phyloP scores from a whole-genome alignment of 2,113 vertebrate species.

The Thalassoma bifasciatum region DNA sequence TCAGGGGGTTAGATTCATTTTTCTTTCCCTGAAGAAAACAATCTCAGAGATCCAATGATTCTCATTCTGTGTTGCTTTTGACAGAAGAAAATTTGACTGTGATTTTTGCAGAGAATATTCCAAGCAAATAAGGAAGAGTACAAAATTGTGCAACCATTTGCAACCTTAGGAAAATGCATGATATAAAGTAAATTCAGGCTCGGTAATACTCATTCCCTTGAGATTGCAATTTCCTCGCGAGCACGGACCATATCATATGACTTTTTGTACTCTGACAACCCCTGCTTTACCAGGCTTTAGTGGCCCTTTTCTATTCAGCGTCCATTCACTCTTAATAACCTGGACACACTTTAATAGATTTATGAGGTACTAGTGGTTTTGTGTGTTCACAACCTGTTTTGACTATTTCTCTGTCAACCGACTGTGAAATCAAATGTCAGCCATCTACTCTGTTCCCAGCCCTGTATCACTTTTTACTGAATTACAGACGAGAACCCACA shows the following conservation, averaged over 20 bases:
- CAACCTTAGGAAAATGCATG: not conserved
- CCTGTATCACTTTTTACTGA: not conserved
- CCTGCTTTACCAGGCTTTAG: not conserved
- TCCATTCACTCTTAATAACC: not conserved
- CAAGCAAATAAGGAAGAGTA: slow-evolving; percentile 1
- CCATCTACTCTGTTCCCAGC: no score
- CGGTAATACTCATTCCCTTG: slow-evolving; percentile 10
- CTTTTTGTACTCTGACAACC: not conserved
- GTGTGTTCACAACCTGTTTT: not conserved
- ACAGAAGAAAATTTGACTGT: slow-evolving; percentile 7
- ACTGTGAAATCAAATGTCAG: not conserved
- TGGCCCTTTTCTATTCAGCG: not conserved
- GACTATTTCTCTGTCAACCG: not conserved
- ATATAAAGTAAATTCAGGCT: slow-evolving; percentile 16
- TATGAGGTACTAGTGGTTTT: not conserved
- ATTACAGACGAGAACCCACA: not conserved
- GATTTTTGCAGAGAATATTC: slow-evolving; percentile 4
- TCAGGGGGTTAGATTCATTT: slow-evolving; percentile 66
- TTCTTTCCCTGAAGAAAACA: slow-evolving; percentile 72
- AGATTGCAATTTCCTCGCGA: not conserved
- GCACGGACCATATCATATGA: not conserved
- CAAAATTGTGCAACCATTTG: not conserved
- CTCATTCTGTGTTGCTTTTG: slow-evolving; percentile 48
- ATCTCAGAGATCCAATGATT: slow-evolving; percentile 51
- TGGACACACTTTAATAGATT: not conserved